phyloP scores from a whole-genome alignment of 2,113 vertebrate species.

The Notechis scutatus region DNA sequence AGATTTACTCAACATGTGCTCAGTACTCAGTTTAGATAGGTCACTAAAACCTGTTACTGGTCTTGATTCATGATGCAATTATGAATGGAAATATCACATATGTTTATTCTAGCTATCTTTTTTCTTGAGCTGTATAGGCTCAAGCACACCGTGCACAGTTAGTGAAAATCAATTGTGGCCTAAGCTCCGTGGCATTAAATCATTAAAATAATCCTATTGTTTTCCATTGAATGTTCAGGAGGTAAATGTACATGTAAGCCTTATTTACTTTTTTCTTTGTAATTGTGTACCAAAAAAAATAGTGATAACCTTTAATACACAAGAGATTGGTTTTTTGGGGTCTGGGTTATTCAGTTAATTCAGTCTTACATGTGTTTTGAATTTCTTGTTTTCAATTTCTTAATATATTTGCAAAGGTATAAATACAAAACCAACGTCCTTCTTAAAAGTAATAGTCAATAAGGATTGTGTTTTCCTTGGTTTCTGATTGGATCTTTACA shows the following conservation, averaged over 20 bases:
- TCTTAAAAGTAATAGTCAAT: background rate
- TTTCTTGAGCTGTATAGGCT: background rate
- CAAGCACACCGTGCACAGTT: background rate
- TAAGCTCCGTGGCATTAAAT: background rate
- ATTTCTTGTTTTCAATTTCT: background rate
- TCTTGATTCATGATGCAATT: background rate
- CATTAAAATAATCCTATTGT: background rate
- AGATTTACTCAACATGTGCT: background rate
- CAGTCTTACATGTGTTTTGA: background rate
- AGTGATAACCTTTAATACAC: background rate
- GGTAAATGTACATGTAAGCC: background rate
- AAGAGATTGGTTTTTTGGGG: background rate
- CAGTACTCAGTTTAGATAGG: background rate
- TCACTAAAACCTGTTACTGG: background rate
- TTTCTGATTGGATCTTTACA: slow-evolving; percentile 11
- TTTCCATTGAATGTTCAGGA: background rate
- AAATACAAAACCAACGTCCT: background rate
- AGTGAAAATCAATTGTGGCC: background rate
- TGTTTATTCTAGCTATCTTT: background rate
- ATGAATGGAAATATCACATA: background rate
- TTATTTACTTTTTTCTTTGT: background rate
- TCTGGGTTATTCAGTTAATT: background rate
- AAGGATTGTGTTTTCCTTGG: background rate
- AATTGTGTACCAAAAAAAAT: no score
- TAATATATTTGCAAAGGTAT: background rate